These are phyloP conservation scores for Patella ulyssiponensis DNA, from an alignment of 2,888 invertebrate genomes.

Conservation along the genomic window DNA sequence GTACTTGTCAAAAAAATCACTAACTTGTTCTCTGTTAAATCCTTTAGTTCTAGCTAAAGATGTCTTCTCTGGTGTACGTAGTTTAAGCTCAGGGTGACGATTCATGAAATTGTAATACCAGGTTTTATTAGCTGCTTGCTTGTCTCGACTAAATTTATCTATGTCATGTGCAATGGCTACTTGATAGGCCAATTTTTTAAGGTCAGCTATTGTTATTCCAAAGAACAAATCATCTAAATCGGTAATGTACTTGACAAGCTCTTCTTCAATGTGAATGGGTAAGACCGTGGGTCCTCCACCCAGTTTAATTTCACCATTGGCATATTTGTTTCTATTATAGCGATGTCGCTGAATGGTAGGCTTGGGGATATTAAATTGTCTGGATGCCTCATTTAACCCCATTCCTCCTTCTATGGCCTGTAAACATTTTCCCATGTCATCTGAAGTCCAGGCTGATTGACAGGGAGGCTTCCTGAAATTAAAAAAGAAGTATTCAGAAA, in stretches of 20 bases:
- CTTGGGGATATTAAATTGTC: neutral
- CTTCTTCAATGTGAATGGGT: neutral
- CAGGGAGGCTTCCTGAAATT: too few species aligned
- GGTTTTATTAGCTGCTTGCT: constrained; percentile 23
- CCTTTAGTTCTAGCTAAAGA: constrained; percentile 36
- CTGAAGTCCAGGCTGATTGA: neutral
- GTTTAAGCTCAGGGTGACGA: constrained; percentile 29
- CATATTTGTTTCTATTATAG: neutral
- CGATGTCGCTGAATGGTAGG: neutral
- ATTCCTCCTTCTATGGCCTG: neutral
- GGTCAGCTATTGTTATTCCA: neutral
- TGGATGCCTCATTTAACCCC: neutral
- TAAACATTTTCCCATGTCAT: neutral
- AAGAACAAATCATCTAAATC: neutral
- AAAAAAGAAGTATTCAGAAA: neutral
- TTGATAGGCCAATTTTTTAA: constrained; percentile 20
- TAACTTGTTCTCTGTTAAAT: constrained; percentile 37
- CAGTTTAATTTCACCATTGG: neutral
- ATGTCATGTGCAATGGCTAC: constrained; percentile 16
- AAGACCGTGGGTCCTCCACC: neutral
- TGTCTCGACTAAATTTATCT: constrained; percentile 21
- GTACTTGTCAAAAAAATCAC: constrained; percentile 34
- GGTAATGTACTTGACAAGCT: neutral
- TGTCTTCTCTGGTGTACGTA: constrained; percentile 30
- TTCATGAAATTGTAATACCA: constrained; percentile 33